These are phyloP conservation scores for Brenthis daphne DNA, from an alignment of 2,888 invertebrate genomes.

Conservation along the genomic window DNA sequence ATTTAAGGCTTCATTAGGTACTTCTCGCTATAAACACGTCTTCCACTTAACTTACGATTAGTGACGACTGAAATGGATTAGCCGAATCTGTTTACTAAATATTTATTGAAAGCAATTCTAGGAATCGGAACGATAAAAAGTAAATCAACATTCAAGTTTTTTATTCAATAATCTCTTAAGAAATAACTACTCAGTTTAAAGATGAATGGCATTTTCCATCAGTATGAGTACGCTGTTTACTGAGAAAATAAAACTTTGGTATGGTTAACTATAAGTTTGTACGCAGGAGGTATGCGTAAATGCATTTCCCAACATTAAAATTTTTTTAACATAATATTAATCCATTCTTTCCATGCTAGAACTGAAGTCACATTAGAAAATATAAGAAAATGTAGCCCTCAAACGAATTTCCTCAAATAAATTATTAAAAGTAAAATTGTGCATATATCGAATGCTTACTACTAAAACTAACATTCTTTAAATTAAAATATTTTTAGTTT, in stretches of 20 bases:
- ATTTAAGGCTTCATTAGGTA: conserved; percentile 29
- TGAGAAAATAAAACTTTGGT: no score
- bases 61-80: conserved; percentile 48
- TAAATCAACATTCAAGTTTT: conserved; percentile 41
- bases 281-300: no score
- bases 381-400: no score
- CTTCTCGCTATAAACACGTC: conserved; percentile 28
- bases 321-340: no score
- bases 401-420: no score
- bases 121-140: conserved; percentile 38
- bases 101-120: conserved; percentile 51
- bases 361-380: no score
- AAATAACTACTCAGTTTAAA: not conserved
- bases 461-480: no score
- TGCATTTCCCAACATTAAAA: no score
- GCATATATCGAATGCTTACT: no score
- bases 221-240: not conserved
- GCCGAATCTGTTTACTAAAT: conserved; percentile 47
- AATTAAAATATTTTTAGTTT: not conserved
- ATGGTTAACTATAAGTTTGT: no score
- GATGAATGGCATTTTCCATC: not conserved
- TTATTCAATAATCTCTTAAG: conserved; percentile 18
- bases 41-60: conserved; percentile 40
- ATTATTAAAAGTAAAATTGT: no score
- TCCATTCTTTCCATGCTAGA: no score